Percentiles rank a stretch among this genome's conserved stretches.
These are phyloP conservation scores for Malurus melanocephalus DNA, from an alignment of 2,113 vertebrate genomes.

Conservation along the genomic window DNA sequence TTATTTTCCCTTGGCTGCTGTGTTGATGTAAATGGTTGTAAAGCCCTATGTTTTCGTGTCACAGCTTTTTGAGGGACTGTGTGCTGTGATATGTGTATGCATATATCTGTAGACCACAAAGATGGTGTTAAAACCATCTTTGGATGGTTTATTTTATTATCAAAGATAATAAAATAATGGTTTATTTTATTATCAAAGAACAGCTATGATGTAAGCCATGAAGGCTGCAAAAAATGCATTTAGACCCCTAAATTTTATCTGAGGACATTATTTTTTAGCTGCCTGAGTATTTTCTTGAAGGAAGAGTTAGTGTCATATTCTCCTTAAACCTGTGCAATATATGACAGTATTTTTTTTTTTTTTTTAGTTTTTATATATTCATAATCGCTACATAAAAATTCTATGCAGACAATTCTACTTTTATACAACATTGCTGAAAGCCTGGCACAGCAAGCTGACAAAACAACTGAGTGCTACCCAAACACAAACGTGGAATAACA, in stretches of 20 bases:
- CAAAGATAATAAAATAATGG: neutral
- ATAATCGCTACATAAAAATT: neutral
- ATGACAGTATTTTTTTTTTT: neutral
- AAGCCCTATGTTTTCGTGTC: neutral
- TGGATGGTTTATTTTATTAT: neutral
- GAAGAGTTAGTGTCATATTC: neutral
- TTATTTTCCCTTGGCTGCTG: neutral
- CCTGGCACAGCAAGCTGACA: neutral
- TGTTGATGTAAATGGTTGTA: neutral
- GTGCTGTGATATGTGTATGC: accelerated
- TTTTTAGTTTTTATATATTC: neutral
- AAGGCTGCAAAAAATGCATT: neutral
- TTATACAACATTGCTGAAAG: neutral
- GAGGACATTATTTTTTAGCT: neutral
- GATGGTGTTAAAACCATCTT: neutral
- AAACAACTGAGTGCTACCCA: neutral
- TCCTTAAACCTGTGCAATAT: neutral
- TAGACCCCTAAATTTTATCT: neutral
- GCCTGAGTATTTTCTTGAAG: neutral
- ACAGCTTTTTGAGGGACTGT: neutral
- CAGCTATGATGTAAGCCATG: neutral
- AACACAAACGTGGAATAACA: neutral
- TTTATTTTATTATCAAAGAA: neutral
- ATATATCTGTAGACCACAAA: neutral
- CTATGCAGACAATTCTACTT: neutral